These are phyloP conservation scores for Pao palembangensis DNA, from an alignment of 2,113 vertebrate species.

Conservation along the genomic window DNA sequence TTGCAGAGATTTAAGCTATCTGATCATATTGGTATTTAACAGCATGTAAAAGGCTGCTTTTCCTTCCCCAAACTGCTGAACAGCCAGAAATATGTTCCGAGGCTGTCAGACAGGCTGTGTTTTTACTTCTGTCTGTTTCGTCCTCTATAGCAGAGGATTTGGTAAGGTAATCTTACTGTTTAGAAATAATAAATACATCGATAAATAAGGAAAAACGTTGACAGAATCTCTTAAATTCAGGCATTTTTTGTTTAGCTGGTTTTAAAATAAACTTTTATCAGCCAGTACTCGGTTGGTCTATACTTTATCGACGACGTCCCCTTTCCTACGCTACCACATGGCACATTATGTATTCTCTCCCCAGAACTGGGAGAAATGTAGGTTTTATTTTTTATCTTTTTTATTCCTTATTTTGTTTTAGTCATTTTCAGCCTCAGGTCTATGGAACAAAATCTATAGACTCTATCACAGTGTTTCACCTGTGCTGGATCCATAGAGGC, in stretches of 20 bases:
- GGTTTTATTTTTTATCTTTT: conserved; percentile 17
- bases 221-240: not conserved
- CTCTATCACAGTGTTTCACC: not conserved
- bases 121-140: conserved; percentile 2
- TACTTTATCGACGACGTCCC: not conserved
- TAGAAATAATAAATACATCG: too few relatives aligned
- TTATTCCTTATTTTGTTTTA: conserved; percentile 15
- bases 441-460: not conserved
- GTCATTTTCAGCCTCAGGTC: conserved; percentile 1
- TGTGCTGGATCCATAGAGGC: conserved; percentile 4
- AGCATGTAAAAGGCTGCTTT: not conserved
- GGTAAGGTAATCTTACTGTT: too few relatives aligned
- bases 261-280: conserved; percentile 16
- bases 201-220: not conserved
- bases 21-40: not conserved
- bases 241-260: conserved; percentile 7
- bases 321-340: not conserved
- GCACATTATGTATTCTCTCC: not conserved
- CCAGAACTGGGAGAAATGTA: not conserved
- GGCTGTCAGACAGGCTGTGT: not conserved
- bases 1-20: not conserved
- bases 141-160: not conserved
- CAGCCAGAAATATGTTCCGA: not conserved
- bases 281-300: not conserved
- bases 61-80: not conserved